Evolutionary conservation across 2,797 vertebrate species (phyloP).

Genomic region (Sebastes reedi): DNA sequence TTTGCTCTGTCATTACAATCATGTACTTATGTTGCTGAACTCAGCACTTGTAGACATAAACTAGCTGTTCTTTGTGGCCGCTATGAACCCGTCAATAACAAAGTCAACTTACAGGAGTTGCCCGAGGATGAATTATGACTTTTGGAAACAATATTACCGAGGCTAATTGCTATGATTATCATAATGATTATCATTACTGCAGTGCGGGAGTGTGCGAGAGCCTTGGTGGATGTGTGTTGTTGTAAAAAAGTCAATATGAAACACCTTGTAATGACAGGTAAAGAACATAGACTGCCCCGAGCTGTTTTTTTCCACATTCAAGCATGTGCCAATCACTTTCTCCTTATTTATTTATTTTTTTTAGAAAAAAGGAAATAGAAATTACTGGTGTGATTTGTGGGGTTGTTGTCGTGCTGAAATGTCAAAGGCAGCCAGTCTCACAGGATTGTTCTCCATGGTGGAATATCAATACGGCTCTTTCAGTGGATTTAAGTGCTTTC

Average conservation of each 20-base stretch:
- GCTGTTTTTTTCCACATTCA: constrained; percentile 68
- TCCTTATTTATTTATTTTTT: constrained; percentile 4
- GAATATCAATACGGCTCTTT: constrained; percentile 73
- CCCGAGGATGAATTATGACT: constrained; percentile 65
- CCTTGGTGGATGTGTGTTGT: constrained; percentile 47
- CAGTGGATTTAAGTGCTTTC: constrained; percentile 69
- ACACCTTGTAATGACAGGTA: constrained; percentile 81
- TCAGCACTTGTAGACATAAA: background rate
- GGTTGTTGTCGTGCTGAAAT: constrained; percentile 73
- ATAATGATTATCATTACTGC: constrained; percentile 73
- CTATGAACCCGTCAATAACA: constrained; percentile 56
- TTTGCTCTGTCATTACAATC: background rate
- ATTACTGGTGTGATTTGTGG: constrained; percentile 74
- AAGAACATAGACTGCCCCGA: constrained; percentile 76
- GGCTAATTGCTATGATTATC: constrained; percentile 79
- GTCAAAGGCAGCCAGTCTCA: constrained; percentile 72
- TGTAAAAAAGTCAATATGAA: constrained; percentile 75
- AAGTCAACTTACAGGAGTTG: constrained; percentile 40
- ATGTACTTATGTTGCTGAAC: background rate
- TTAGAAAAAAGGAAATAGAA: constrained; percentile 70
- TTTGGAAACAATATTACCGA: constrained; percentile 71
- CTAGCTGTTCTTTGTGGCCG: background rate
- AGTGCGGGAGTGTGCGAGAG: constrained; percentile 32
- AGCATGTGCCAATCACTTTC: constrained; percentile 78
- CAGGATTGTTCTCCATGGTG: constrained; percentile 64